These are phyloP conservation scores for Norana najaformis DNA, from an alignment of 2,888 invertebrate species.

Conservation along the genomic window DNA sequence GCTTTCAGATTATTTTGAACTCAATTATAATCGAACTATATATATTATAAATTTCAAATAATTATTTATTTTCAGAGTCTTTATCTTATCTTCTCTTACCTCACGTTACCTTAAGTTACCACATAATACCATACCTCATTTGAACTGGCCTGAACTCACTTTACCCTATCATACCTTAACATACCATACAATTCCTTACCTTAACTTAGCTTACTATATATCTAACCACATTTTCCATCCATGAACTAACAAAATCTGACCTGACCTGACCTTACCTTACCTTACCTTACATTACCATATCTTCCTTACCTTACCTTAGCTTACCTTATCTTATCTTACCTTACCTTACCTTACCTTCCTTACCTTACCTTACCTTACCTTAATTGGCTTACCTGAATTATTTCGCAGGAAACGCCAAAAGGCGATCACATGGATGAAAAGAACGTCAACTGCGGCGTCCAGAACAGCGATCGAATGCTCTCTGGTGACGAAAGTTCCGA, in stretches of 20 bases:
- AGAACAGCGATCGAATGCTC: not conserved
- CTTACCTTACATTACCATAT: not conserved
- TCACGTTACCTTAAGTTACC: too few relatives aligned
- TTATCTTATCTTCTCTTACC: not conserved
- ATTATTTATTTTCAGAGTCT: too few relatives aligned
- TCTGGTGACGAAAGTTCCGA: slow-evolving; percentile 22
- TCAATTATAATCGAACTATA: too few relatives aligned
- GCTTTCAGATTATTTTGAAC: too few relatives aligned
- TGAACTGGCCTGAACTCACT: too few relatives aligned
- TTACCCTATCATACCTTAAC: not conserved
- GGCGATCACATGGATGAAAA: not conserved
- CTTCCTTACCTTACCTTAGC: not conserved
- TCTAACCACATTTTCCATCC: not conserved
- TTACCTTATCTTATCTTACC: too few relatives aligned
- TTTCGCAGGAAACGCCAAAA: not conserved
- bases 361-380: too few relatives aligned
- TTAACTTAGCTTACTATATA: rapidly evolving
- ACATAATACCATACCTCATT: too few relatives aligned
- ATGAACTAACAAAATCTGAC: too few relatives aligned
- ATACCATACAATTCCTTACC: not conserved
- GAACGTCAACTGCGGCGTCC: not conserved
- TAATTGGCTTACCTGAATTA: not conserved
- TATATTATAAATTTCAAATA: too few relatives aligned
- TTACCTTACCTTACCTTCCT: not conserved
- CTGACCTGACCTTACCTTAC: too few relatives aligned